A percentile compares a stretch with the other conserved stretches of the same genome.
These are phyloP conservation scores for Synodontis membranacea DNA, from an alignment of 2,113 vertebrate genomes.

Conservation along the genomic window DNA sequence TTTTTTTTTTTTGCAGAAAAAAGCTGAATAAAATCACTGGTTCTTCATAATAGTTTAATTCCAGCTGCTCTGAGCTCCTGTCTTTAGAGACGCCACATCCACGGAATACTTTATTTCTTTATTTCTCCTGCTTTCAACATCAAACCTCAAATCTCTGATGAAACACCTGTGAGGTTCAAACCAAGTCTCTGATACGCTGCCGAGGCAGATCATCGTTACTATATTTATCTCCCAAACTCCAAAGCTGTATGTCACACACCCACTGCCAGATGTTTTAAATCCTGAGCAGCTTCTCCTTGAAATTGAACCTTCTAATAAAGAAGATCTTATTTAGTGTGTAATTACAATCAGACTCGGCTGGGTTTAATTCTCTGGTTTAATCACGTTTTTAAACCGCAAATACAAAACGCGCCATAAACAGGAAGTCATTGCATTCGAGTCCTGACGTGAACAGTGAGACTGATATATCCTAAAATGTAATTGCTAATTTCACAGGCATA, in stretches of 20 bases:
- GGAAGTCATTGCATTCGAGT: background rate
- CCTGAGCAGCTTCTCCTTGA: background rate
- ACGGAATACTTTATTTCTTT: constrained; percentile 52
- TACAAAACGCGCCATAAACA: background rate
- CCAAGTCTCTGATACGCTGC: background rate
- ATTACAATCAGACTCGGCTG: constrained; percentile 1
- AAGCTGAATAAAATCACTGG: constrained; percentile 28
- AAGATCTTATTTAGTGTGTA: background rate
- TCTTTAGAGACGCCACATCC: constrained; percentile 39
- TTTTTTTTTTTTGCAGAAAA: background rate
- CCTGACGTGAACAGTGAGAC: background rate
- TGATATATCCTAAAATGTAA: background rate
- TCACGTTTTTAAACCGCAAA: background rate
- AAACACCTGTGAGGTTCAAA: constrained; percentile 2
- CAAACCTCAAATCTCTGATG: constrained; percentile 52
- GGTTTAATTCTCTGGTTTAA: background rate
- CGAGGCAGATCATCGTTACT: background rate
- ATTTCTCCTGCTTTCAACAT: constrained; percentile 41
- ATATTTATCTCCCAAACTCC: background rate
- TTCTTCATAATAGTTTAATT: constrained; percentile 39
- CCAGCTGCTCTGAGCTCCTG: constrained; percentile 29
- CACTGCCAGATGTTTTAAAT: background rate
- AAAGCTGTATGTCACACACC: background rate
- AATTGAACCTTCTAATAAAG: background rate
- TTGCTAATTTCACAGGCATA: background rate